A percentile compares a stretch with the other conserved stretches of the same genome.
phyloP scores from a whole-genome alignment of 2,888 invertebrate species.

The Sinotaia quadrata region DNA sequence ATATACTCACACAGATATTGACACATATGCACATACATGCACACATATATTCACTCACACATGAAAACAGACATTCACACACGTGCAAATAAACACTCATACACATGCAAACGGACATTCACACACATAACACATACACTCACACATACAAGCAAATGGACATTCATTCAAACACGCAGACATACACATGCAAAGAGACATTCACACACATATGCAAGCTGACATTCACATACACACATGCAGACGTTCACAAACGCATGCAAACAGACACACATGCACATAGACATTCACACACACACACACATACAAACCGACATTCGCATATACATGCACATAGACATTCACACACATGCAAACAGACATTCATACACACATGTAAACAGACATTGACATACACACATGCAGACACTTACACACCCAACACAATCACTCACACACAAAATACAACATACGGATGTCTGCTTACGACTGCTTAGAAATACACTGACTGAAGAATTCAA shows the following conservation, averaged over 20 bases:
- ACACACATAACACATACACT: too few relatives aligned
- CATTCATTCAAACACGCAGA: too few relatives aligned
- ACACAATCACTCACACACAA: background rate
- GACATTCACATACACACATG: too few relatives aligned
- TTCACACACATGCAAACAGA: background rate
- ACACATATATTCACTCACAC: background rate
- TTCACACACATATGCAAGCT: too few relatives aligned
- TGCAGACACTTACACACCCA: background rate
- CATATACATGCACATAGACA: background rate
- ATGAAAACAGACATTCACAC: background rate
- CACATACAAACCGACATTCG: background rate
- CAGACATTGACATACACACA: background rate
- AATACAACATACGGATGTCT: background rate
- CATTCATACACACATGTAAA: slow-evolving; percentile 2
- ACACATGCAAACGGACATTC: too few relatives aligned
- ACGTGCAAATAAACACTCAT: background rate
- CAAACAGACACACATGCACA: background rate
- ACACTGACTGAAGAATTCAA: too few relatives aligned
- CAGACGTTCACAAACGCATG: too few relatives aligned
- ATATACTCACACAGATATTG: background rate
- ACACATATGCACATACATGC: slow-evolving; percentile 4
- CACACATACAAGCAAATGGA: too few relatives aligned
- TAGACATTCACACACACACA: background rate
- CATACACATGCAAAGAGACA: too few relatives aligned
- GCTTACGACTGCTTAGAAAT: background rate